Evolutionary conservation across 2,797 vertebrate genomes (phyloP).

Genomic region (Kryptopterus vitreolus): DNA sequence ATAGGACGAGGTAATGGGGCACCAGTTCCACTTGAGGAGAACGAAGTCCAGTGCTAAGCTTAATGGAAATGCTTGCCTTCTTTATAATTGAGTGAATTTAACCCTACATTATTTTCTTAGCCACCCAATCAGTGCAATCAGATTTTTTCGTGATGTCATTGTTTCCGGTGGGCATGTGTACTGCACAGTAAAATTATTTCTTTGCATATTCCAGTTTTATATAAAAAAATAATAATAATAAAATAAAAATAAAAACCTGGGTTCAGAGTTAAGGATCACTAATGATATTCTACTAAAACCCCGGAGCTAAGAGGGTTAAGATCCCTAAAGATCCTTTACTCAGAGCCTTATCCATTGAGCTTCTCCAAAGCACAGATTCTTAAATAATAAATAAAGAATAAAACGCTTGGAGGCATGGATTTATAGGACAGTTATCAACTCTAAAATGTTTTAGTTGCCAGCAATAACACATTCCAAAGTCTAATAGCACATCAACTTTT

Average conservation of each 20-base stretch:
- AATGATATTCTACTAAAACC: too few relatives aligned
- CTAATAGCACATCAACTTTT: neutral
- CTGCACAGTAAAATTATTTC: too few relatives aligned
- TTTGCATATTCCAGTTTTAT: too few relatives aligned
- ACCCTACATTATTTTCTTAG: neutral
- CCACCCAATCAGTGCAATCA: neutral
- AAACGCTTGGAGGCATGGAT: neutral
- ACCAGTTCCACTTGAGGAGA: constrained; percentile 46
- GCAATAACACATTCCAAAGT: neutral
- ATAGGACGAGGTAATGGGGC: constrained; percentile 3
- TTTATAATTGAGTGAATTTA: neutral
- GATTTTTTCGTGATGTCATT: neutral
- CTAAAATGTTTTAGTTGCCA: neutral
- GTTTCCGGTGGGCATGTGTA: neutral
- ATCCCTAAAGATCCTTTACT: too few relatives aligned
- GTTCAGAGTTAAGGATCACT: too few relatives aligned
- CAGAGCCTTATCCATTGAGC: too few relatives aligned
- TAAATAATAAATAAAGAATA: neutral
- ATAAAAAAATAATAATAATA: too few relatives aligned
- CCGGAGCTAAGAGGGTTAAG: too few relatives aligned
- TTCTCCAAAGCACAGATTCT: too few relatives aligned
- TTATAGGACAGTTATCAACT: neutral
- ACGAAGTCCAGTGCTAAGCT: neutral
- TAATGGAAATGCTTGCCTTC: neutral
- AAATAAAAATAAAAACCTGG: neutral